Evolutionary conservation across 2,888 invertebrate genomes (phyloP).

Genomic region (Augochlorella aurata): DNA sequence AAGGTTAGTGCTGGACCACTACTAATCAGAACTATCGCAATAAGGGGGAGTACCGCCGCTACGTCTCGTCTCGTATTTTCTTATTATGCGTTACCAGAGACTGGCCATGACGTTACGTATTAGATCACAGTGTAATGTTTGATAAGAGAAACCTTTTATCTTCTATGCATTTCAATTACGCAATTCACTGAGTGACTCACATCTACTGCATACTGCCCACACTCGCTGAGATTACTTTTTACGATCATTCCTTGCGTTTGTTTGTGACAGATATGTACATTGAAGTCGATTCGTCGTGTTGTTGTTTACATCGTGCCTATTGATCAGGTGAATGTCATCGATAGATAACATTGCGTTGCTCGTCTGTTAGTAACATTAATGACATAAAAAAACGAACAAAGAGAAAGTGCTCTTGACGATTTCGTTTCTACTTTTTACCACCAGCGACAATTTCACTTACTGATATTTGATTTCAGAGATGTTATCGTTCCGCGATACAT

Average conservation of each 20-base stretch:
- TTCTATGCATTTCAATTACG: slow-evolving; percentile 1
- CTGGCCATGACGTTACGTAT: background rate
- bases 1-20: no score
- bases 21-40: background rate
- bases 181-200: slow-evolving; percentile 7
- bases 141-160: background rate
- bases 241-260: background rate
- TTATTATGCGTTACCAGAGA: no score
- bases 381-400: background rate
- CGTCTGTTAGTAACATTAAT: background rate
- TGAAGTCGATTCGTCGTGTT: background rate
- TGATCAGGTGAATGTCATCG: background rate
- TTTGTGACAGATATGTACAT: background rate
- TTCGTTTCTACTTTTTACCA: background rate
- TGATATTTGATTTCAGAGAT: slow-evolving; percentile 20
- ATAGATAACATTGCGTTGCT: background rate
- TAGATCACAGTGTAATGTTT: background rate
- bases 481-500: background rate
- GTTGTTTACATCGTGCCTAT: background rate
- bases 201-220: background rate
- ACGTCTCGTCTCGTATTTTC: background rate
- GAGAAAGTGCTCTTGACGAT: background rate
- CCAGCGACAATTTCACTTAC: background rate
- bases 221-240: background rate
- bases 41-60: background rate